phyloP scores from a whole-genome alignment of 1,140 invertebrate species.

The Nephila pilipes region DNA sequence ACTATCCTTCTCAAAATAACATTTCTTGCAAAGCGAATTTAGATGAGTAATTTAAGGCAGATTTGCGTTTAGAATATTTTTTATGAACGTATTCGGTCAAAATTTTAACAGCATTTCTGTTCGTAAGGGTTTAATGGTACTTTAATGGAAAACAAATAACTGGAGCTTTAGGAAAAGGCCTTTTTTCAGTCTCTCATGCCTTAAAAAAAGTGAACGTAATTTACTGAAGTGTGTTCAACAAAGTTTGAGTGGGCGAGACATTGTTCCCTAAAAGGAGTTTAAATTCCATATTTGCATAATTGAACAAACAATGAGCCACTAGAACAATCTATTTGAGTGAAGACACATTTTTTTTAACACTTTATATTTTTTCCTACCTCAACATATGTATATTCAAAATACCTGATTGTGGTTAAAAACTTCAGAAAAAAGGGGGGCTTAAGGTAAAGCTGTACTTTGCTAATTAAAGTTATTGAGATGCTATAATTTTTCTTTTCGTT shows the following conservation, averaged over 20 bases:
- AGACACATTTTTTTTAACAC: neutral
- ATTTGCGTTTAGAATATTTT: neutral
- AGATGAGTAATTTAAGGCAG: neutral
- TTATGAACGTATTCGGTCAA: neutral
- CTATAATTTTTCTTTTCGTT: too few species aligned
- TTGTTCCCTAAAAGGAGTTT: neutral
- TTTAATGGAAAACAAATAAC: slow-evolving; percentile 41
- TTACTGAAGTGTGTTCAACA: neutral
- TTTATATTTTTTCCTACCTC: too few species aligned
- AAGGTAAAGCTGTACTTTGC: neutral
- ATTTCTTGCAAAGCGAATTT: slow-evolving; percentile 20
- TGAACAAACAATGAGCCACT: neutral
- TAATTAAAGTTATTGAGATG: neutral
- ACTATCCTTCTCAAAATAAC: neutral
- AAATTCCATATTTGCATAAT: slow-evolving; percentile 28
- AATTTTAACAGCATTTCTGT: neutral
- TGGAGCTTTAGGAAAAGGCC: neutral
- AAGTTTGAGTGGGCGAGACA: neutral
- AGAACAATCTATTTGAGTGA: neutral
- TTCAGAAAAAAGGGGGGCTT: too few species aligned
- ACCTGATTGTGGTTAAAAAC: too few species aligned
- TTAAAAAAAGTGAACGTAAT: neutral
- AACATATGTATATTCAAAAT: too few species aligned
- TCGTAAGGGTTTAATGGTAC: neutral
- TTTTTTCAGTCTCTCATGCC: neutral